phyloP scores from a whole-genome alignment of 2,797 vertebrate species.

The Gallinago nigripennis region DNA sequence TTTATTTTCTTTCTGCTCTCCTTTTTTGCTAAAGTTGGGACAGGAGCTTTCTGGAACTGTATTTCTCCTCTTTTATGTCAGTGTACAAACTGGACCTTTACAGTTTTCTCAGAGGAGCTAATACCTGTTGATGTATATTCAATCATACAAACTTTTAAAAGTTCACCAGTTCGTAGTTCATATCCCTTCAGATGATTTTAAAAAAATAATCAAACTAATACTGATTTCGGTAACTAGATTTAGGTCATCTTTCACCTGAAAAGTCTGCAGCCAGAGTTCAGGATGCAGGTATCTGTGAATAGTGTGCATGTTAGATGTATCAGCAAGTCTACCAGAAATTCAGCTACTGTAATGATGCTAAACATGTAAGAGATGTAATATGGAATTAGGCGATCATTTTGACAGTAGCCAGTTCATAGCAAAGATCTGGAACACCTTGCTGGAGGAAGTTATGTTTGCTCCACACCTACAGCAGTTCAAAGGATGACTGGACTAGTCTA shows the following conservation, averaged over 20 bases:
- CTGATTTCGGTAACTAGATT: not conserved
- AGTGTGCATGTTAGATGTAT: not conserved
- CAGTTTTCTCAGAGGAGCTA: not conserved
- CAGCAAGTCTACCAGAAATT: not conserved
- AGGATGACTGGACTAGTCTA: not conserved
- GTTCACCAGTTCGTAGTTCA: not conserved
- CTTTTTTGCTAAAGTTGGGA: rapidly evolving
- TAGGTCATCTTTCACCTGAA: not conserved
- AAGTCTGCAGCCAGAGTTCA: not conserved
- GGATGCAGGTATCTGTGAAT: not conserved
- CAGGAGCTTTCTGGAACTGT: not conserved
- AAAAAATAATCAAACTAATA: not conserved
- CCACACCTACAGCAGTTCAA: not conserved
- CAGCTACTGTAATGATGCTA: not conserved
- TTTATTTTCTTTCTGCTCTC: not conserved
- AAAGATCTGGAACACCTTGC: not conserved
- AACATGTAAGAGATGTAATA: not conserved
- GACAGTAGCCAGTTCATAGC: not conserved
- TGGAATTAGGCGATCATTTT: not conserved
- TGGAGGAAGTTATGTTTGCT: not conserved
- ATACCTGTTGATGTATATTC: not conserved
- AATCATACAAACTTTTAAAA: not conserved
- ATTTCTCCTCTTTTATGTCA: not conserved
- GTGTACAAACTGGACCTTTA: not conserved
- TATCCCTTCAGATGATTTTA: not conserved